These are phyloP conservation scores for Botia kubotai DNA, from an alignment of 2,797 vertebrate species.

Conservation along the genomic window DNA sequence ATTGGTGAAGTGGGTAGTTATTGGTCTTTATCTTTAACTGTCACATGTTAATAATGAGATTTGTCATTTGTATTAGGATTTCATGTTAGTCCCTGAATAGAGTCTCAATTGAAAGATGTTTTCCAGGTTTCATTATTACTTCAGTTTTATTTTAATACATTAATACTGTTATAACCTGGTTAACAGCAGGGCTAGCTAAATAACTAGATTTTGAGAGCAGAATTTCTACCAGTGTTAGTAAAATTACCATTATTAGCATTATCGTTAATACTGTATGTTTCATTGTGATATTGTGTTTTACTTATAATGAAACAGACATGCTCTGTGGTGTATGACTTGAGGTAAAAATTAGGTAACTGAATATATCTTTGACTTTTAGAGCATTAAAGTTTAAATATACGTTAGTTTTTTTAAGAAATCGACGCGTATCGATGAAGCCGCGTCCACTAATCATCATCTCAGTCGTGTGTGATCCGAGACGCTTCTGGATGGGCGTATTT, in stretches of 20 bases:
- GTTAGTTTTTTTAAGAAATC: neutral
- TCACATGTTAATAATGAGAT: too few species aligned
- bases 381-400: constrained; percentile 7
- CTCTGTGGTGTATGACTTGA: neutral
- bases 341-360: neutral
- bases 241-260: neutral
- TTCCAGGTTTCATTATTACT: too few species aligned
- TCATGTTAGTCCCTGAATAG: too few species aligned
- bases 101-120: too few species aligned
- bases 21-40: too few species aligned
- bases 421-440: constrained; percentile 29
- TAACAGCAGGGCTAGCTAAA: neutral
- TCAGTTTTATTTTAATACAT: too few species aligned
- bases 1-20: too few species aligned
- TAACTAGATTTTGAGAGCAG: constrained; percentile 3
- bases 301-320: neutral
- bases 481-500: constrained; percentile 47
- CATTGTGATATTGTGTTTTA: neutral
- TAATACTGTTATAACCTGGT: neutral
- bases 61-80: too few species aligned
- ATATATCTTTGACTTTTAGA: neutral
- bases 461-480: constrained; percentile 27
- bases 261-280: neutral
- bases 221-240: neutral
- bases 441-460: constrained; percentile 24